Evolutionary conservation across 2,888 invertebrate genomes (phyloP).

Genomic region (Acrobasis consociella): DNA sequence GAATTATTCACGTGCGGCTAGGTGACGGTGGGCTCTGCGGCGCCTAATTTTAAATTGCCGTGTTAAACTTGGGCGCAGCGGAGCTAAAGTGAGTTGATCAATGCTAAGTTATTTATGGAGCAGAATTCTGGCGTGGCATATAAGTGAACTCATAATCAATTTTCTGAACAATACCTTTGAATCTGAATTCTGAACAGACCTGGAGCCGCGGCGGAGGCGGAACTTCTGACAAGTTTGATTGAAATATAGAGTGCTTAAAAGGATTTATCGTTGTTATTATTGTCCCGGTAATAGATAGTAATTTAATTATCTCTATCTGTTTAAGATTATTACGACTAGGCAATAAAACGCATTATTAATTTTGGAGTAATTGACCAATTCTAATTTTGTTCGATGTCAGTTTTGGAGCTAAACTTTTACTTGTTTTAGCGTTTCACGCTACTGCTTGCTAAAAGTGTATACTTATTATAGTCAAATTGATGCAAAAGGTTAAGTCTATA

Average conservation of each 20-base stretch:
- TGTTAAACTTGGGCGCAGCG: constrained; percentile 51
- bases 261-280: constrained; percentile 26
- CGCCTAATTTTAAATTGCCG: constrained; percentile 55
- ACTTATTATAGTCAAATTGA: too few relatives aligned
- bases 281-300: constrained; percentile 8
- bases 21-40: constrained; percentile 41
- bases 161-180: constrained; percentile 31
- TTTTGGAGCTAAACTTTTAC: too few relatives aligned
- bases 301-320: background rate
- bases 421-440: too few relatives aligned
- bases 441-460: too few relatives aligned
- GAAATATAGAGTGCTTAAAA: constrained; percentile 26
- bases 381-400: too few relatives aligned
- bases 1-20: constrained; percentile 57
- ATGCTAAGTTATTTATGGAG: constrained; percentile 18
- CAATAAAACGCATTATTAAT: too few relatives aligned
- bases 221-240: constrained; percentile 40
- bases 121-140: constrained; percentile 11
- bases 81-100: constrained; percentile 44
- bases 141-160: constrained; percentile 26
- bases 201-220: constrained; percentile 31
- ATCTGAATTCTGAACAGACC: constrained; percentile 2
- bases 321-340: too few relatives aligned
- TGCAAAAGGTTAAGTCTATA: background rate
- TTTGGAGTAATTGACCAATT: too few relatives aligned